Evolutionary conservation across 2,888 invertebrate species (phyloP).

Genomic region (Lysandra coridon): DNA sequence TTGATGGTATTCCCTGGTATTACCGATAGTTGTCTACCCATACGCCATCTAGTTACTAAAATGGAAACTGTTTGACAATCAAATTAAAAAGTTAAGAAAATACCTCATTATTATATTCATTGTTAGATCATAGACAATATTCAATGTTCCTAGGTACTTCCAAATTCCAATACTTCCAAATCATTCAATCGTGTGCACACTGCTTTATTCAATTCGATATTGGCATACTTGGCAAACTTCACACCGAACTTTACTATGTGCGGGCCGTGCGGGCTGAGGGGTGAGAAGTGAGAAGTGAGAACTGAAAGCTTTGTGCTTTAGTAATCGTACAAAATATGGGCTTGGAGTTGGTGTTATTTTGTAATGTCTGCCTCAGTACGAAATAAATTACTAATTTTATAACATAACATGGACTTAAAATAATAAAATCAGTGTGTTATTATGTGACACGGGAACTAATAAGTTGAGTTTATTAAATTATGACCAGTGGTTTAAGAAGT

Average conservation of each 20-base stretch:
- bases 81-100: too few species aligned
- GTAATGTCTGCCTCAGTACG: conserved; percentile 49
- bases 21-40: too few species aligned
- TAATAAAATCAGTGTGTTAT: conserved; percentile 48
- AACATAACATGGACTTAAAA: conserved; percentile 59
- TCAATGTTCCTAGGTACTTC: too few species aligned
- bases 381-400: conserved; percentile 47
- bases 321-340: conserved; percentile 15
- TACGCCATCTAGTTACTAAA: too few species aligned
- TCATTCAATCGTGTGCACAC: background rate
- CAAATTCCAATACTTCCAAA: too few species aligned
- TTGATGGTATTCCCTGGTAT: too few species aligned
- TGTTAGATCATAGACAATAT: too few species aligned
- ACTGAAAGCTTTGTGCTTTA: conserved; percentile 41
- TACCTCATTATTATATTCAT: too few species aligned
- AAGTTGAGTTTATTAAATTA: conserved; percentile 55
- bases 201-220: background rate
- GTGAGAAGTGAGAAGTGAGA: background rate
- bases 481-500: conserved; percentile 63
- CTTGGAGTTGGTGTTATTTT: conserved; percentile 29
- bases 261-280: conserved; percentile 26
- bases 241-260: conserved; percentile 36
- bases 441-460: conserved; percentile 45
- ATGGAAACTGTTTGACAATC: too few species aligned
- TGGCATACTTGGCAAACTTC: conserved; percentile 37